These are phyloP conservation scores for Liasis olivaceus DNA, from an alignment of 2,797 vertebrate genomes.

Conservation along the genomic window DNA sequence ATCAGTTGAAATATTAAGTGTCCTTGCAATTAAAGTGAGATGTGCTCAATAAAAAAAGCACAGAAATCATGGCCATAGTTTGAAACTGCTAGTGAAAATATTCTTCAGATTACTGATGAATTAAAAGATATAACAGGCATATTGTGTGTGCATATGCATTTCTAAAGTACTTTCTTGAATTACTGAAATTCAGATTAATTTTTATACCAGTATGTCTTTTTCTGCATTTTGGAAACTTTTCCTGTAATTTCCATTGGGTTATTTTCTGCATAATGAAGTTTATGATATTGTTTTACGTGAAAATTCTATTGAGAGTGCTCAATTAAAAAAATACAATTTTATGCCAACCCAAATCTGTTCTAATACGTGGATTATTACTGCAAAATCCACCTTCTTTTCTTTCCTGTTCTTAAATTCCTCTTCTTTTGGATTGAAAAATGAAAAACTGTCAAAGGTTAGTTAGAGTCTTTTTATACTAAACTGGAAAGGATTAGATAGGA, in stretches of 20 bases:
- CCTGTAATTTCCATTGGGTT: neutral
- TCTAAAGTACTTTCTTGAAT: neutral
- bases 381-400: neutral
- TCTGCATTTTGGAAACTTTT: neutral
- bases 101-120: neutral
- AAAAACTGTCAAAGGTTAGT: neutral
- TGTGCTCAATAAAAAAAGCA: neutral
- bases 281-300: neutral
- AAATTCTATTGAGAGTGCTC: neutral
- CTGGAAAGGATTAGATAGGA: neutral
- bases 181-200: constrained; percentile 12
- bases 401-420: neutral
- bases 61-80: neutral
- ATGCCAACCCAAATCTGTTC: neutral
- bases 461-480: neutral
- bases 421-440: neutral
- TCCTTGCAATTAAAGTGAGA: neutral
- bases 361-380: neutral
- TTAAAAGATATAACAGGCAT: constrained; percentile 21
- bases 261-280: neutral
- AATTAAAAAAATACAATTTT: neutral
- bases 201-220: neutral
- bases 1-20: neutral
- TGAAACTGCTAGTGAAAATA: constrained; percentile 17
- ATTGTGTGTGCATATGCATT: neutral